A percentile compares a stretch with the other conserved stretches of the same genome.
phyloP scores from a whole-genome alignment of 2,888 invertebrate species.

The Protodeltote pygarga region DNA sequence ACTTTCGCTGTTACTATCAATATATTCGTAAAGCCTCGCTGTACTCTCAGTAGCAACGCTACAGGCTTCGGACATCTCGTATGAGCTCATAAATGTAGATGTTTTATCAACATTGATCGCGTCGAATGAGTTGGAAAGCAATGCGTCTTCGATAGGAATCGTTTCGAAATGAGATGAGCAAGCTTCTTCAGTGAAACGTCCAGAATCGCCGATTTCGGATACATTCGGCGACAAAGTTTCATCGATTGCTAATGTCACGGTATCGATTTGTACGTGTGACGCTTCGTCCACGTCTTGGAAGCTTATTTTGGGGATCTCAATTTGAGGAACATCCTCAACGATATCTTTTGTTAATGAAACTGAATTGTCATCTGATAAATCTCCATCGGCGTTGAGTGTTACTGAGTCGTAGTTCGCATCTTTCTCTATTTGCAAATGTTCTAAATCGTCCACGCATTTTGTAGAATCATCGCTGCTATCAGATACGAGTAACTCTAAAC shows the following conservation, averaged over 20 bases:
- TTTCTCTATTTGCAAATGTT: constrained; percentile 67
- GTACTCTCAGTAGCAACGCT: constrained; percentile 39
- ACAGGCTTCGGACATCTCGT: constrained; percentile 52
- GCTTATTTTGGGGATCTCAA: constrained; percentile 47
- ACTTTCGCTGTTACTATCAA: constrained; percentile 75
- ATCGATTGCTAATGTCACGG: constrained; percentile 61
- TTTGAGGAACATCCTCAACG: constrained; percentile 47
- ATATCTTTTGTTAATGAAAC: constrained; percentile 60
- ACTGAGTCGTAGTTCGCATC: constrained; percentile 69
- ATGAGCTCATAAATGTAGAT: constrained; percentile 47
- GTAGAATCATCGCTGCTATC: constrained; percentile 82
- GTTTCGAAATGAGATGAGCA: constrained; percentile 71
- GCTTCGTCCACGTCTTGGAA: constrained; percentile 55
- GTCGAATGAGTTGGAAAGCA: constrained; percentile 76
- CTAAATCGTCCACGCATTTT: constrained; percentile 78
- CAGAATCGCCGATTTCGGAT: constrained; percentile 77
- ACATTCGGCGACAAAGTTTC: constrained; percentile 66
- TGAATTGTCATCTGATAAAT: constrained; percentile 76
- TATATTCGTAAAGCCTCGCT: constrained; percentile 65
- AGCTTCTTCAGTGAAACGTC: constrained; percentile 78
- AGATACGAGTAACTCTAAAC: constrained; percentile 70
- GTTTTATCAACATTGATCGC: constrained; percentile 67
- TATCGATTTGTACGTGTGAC: constrained; percentile 60
- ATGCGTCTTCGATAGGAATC: constrained; percentile 71
- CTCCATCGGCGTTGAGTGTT: constrained; percentile 76